A percentile compares a stretch with the other conserved stretches of the same genome.
Evolutionary conservation across 2,888 invertebrate species (phyloP).

Genomic region (Athetis lepigone): DNA sequence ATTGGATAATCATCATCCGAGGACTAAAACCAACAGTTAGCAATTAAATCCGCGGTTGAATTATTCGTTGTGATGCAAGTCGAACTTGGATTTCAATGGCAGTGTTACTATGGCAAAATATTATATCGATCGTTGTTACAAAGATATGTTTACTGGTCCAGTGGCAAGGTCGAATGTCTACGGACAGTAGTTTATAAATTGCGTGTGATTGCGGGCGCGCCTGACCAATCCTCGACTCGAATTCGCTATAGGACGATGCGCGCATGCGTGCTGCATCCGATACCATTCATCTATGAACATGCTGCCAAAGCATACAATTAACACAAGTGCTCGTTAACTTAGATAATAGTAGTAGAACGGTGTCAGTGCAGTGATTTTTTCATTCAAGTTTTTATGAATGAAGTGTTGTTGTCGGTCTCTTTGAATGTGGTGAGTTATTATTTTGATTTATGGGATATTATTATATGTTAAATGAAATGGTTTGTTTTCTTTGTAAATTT

Average conservation of each 20-base stretch:
- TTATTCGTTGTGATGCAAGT: constrained; percentile 42
- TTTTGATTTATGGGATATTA: background rate
- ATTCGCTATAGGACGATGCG: constrained; percentile 49
- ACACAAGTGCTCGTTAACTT: constrained; percentile 35
- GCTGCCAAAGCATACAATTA: constrained; percentile 42
- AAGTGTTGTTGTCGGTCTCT: constrained; percentile 29
- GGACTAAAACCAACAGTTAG: constrained; percentile 6
- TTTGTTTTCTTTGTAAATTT: too few species aligned
- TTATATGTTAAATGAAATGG: too few species aligned
- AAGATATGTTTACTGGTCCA: constrained; percentile 64
- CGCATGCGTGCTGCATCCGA: constrained; percentile 65
- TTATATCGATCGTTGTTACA: constrained; percentile 46
- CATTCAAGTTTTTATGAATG: constrained; percentile 37
- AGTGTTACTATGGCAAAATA: constrained; percentile 45
- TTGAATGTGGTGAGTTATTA: constrained; percentile 52
- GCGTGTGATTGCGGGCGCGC: constrained; percentile 69
- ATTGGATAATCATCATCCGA: constrained; percentile 7
- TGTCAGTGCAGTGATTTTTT: constrained; percentile 50
- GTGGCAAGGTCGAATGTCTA: constrained; percentile 72
- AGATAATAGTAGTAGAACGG: constrained; percentile 29
- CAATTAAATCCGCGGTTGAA: constrained; percentile 22
- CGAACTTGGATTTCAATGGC: constrained; percentile 57
- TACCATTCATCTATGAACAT: constrained; percentile 46
- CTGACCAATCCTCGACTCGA: constrained; percentile 67
- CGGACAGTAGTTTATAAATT: constrained; percentile 71